phyloP scores from a whole-genome alignment of 2,888 invertebrate genomes.

The Trisateles emortualis region DNA sequence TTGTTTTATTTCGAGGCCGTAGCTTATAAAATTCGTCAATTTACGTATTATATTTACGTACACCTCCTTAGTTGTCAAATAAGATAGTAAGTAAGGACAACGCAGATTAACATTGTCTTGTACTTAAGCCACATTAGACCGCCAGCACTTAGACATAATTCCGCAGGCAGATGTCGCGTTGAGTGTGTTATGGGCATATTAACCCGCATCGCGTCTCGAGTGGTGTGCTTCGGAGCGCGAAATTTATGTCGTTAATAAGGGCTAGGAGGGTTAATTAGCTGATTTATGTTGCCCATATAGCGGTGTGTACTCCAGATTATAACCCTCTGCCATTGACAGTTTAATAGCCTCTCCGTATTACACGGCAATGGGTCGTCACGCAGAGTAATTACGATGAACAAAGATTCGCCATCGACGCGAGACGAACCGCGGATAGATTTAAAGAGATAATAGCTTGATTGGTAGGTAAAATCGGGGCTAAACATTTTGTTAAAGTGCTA shows the following conservation, averaged over 20 bases:
- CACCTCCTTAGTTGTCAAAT: slow-evolving; percentile 34
- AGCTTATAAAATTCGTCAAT: slow-evolving; percentile 1
- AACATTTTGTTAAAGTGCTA: slow-evolving; percentile 26
- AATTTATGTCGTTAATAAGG: slow-evolving; percentile 86
- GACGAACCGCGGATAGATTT: slow-evolving; percentile 49
- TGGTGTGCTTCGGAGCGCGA: slow-evolving; percentile 72
- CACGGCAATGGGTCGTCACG: slow-evolving; percentile 55
- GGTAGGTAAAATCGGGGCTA: slow-evolving; percentile 24
- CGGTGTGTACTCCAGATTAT: slow-evolving; percentile 72
- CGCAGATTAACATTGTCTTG: slow-evolving; percentile 55
- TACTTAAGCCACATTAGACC: slow-evolving; percentile 49
- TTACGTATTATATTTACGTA: slow-evolving; percentile 24
- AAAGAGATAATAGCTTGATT: slow-evolving; percentile 39
- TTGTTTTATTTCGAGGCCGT: too few species aligned
- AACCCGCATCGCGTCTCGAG: slow-evolving; percentile 76
- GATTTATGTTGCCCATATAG: slow-evolving; percentile 82
- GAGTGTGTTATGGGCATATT: slow-evolving; percentile 72
- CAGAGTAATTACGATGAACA: slow-evolving; percentile 60
- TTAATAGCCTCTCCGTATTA: slow-evolving; percentile 67
- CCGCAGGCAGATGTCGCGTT: slow-evolving; percentile 46
- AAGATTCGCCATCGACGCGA: slow-evolving; percentile 57
- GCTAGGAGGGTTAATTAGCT: slow-evolving; percentile 82
- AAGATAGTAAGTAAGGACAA: slow-evolving; percentile 49
- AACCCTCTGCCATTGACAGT: slow-evolving; percentile 74
- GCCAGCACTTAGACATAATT: slow-evolving; percentile 45